These are phyloP conservation scores for Aphidius gifuensis DNA, from an alignment of 1,140 invertebrate species.

Conservation along the genomic window DNA sequence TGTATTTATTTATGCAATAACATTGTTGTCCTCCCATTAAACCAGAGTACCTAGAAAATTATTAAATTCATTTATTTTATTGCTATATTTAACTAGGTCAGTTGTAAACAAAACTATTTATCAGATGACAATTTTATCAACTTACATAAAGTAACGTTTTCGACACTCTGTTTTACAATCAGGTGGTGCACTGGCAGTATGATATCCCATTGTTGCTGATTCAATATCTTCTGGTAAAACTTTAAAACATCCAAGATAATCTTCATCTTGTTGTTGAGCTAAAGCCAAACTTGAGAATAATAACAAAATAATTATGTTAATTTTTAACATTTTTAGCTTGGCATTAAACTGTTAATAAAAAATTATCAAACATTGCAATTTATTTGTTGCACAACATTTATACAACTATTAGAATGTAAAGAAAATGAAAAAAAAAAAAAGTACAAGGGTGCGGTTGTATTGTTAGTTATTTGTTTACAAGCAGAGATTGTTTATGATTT, in stretches of 20 bases:
- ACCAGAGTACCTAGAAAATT: slow-evolving; percentile 48
- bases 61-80: neutral
- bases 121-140: slow-evolving; percentile 5
- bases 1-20: slow-evolving; percentile 51
- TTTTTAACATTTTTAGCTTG: too few species aligned
- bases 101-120: slow-evolving; percentile 4
- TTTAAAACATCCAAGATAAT: slow-evolving; percentile 44
- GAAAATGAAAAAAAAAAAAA: too few species aligned
- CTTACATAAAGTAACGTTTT: slow-evolving; percentile 13
- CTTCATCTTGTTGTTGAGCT: slow-evolving; percentile 22
- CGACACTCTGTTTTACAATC: slow-evolving; percentile 30
- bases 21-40: slow-evolving; percentile 50
- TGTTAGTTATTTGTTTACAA: too few species aligned
- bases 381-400: too few species aligned
- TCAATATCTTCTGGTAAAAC: slow-evolving; percentile 30
- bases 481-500: too few species aligned
- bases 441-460: too few species aligned
- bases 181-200: slow-evolving; percentile 27
- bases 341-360: too few species aligned
- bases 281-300: slow-evolving; percentile 21
- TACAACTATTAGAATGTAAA: too few species aligned
- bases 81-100: neutral
- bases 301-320: slow-evolving; percentile 22
- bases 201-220: slow-evolving; percentile 21
- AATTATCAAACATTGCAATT: too few species aligned